Evolutionary conservation across 2,888 invertebrate genomes (phyloP).

Genomic region (Junonia oenone): DNA sequence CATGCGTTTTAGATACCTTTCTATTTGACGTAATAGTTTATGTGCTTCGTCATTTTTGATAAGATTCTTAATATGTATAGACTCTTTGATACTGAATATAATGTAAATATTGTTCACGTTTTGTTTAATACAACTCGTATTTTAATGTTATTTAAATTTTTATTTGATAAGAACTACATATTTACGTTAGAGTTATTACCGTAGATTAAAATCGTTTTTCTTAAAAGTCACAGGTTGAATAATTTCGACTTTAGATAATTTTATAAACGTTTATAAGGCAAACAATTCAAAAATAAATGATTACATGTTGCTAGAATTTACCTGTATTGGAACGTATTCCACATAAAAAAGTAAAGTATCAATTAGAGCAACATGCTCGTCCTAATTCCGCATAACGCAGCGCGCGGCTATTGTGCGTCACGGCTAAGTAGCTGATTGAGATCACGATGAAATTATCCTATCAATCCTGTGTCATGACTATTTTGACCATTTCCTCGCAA

Average conservation of each 20-base stretch:
- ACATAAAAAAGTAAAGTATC: not conserved
- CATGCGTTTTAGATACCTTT: not conserved
- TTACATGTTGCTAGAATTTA: conserved; percentile 17
- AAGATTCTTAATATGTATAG: not conserved
- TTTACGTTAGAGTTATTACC: too few relatives aligned
- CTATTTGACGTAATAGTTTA: conserved; percentile 15
- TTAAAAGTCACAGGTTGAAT: too few relatives aligned
- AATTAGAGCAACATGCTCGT: conserved; percentile 7
- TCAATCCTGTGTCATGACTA: not conserved
- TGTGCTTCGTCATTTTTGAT: conserved; percentile 4
- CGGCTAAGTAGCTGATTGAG: conserved; percentile 8
- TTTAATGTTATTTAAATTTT: too few relatives aligned
- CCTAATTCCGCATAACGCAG: conserved; percentile 10
- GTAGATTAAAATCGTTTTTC: too few relatives aligned
- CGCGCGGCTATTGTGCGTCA: conserved; percentile 10
- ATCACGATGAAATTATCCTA: conserved; percentile 13
- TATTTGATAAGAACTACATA: too few relatives aligned
- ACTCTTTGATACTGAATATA: not conserved
- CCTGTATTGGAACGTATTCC: not conserved
- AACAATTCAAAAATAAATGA: too few relatives aligned
- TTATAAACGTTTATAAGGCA: too few relatives aligned
- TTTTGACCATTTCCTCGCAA: not conserved
- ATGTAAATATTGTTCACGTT: too few relatives aligned
- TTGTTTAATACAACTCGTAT: too few relatives aligned
- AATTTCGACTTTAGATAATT: too few relatives aligned